Evolutionary conservation across 92 coral and sea anemone genomes (phyloP).

Genomic region (Porites cylindrica): DNA sequence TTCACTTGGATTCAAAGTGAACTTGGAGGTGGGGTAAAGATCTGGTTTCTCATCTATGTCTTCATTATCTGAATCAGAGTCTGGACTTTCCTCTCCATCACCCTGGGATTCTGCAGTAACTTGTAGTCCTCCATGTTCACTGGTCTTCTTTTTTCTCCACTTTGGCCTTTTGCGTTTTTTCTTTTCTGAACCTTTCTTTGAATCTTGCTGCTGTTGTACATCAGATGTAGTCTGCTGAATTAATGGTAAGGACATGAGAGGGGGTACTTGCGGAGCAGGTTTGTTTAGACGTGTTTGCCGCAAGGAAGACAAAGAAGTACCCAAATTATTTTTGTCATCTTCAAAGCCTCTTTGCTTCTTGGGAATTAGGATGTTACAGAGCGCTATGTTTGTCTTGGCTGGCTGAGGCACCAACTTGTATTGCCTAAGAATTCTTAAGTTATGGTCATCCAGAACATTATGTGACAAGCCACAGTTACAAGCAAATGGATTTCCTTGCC

Average conservation of each 20-base stretch:
- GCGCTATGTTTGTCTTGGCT: slow-evolving; percentile 1
- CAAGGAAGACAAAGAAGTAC: neutral
- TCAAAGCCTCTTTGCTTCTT: slow-evolving; percentile 12
- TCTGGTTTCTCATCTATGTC: slow-evolving; percentile 30
- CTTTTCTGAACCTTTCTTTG: slow-evolving; percentile 13
- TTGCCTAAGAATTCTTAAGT: slow-evolving; percentile 11
- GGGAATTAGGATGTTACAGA: slow-evolving; percentile 36
- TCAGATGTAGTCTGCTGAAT: neutral
- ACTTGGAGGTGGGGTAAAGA: slow-evolving; percentile 33
- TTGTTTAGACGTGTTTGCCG: neutral
- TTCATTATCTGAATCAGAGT: slow-evolving; percentile 33
- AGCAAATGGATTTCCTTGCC: neutral
- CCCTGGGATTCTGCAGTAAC: neutral
- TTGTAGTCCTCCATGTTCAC: neutral
- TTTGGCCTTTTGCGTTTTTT: slow-evolving; percentile 1
- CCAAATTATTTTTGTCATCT: neutral
- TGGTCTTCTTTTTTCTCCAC: slow-evolving; percentile 15
- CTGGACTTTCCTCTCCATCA: slow-evolving; percentile 8
- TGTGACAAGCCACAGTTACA: slow-evolving; percentile 29
- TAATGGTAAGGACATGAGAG: slow-evolving; percentile 2
- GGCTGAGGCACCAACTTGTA: slow-evolving; percentile 29
- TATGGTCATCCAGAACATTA: slow-evolving; percentile 7
- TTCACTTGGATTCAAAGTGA: neutral
- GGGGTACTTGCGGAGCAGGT: neutral
- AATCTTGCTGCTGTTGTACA: neutral